Conservation (phyloP, 2,888 invertebrate species). For the Teinopalpus imperialis region DNA sequence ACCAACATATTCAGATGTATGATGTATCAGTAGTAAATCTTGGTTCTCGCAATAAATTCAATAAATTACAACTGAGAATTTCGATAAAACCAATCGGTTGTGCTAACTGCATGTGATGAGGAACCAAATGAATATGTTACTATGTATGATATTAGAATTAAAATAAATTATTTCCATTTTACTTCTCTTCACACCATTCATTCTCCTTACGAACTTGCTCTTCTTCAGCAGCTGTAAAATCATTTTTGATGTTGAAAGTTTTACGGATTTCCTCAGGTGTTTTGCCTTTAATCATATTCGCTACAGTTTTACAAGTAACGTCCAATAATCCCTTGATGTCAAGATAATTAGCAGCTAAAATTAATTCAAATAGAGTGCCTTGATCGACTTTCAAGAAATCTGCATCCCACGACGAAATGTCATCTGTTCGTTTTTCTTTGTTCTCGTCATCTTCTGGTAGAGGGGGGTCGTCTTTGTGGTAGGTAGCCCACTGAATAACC, state of each 20-base stretch:
- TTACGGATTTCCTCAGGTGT: conserved; percentile 98
- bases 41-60: too few species aligned
- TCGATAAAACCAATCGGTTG: too few species aligned
- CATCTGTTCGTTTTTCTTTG: conserved; percentile 98
- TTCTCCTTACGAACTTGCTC: conserved; percentile 98
- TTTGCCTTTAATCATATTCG: conserved; percentile 99
- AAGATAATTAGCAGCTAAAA: conserved; percentile 97
- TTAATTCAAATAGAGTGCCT: conserved; percentile 97
- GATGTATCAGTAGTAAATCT: too few species aligned
- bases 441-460: conserved; percentile 98
- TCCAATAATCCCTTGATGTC: conserved; percentile 97
- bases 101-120: too few species aligned
- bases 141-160: too few species aligned
- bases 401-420: conserved; percentile 99
- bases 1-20: too few species aligned
- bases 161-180: conserved; percentile 30
- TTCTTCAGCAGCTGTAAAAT: conserved; percentile 97
- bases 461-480: conserved; percentile 97
- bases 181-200: conserved; percentile 96
- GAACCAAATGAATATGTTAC: too few species aligned
- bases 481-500: conserved; percentile 95
- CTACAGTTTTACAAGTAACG: conserved; percentile 99
- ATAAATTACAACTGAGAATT: too few species aligned
- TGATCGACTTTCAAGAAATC: conserved; percentile 99
- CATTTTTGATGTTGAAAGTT: conserved; percentile 98